Base-by-base conservation (phyloP, 2,113 vertebrate species). In the Mellivora capensis region DNA sequence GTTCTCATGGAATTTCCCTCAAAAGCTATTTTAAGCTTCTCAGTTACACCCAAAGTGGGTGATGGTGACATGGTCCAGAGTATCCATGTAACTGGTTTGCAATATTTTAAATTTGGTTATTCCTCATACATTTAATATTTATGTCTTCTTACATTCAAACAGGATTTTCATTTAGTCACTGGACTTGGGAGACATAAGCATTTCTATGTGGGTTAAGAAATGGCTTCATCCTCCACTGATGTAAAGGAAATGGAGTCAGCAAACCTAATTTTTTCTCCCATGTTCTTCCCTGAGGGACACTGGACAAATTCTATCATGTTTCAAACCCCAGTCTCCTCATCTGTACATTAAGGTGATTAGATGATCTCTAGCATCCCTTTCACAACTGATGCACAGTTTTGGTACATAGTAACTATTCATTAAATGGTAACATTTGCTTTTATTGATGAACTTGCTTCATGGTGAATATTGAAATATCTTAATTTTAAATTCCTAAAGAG, bases 11-110 rank as follows among this genome's bases (percentile, higher is more conserved):
- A 72, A 2, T 96, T 96, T 95, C 31, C 95, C 89, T 79, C 49
- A 54, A 97, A 86, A 91, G 10, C 42, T 59, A 52, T 96, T 96
- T 96, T 95, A 91, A 61, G 49, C 61, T 94, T 94, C 86, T 82
- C 42, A 76, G 72, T 93, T 92, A 94, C 61, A 57, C n/a, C 29
- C 18, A 57, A 90, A 37, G 57, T 0, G 12, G 31, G 7, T 49
- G 64, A 62, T 76, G 54, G 61, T 77, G 21, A 18, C 42, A 67
- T 39, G 92, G 42, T 67, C 59, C n/a, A 96, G 59, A 84, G 12
- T 76, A 15, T 90, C 59, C 62, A 15, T 52, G 29, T 57, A 80
- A 62, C 7, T 64, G 34, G 8, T 29, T 82, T 23, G 34, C 31
- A 42, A 44, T 39, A 54, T 93, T 85, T 95, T 95, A 87, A 76